Evolutionary conservation across 2,888 invertebrate species (phyloP).

Genomic region (Plemyria rubiginata): DNA sequence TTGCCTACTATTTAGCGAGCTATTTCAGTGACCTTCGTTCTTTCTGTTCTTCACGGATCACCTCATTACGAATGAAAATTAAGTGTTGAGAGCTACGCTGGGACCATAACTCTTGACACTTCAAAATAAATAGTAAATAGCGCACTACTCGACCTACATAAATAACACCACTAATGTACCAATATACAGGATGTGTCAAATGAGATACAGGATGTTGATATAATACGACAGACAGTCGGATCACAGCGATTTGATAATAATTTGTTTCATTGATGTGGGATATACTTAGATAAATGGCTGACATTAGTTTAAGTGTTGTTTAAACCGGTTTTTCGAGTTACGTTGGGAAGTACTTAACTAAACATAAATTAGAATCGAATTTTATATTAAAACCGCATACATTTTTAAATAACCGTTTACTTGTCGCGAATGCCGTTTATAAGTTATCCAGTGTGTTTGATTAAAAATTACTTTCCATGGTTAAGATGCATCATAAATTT

Average conservation of each 20-base stretch:
- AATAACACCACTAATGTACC: constrained; percentile 6
- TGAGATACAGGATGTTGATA: constrained; percentile 57
- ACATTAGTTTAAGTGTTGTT: not conserved
- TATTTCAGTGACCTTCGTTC: no score
- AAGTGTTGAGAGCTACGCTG: no score
- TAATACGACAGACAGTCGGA: constrained; percentile 52
- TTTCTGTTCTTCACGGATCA: no score
- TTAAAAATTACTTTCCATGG: no score
- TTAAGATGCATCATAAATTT: no score
- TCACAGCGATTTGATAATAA: constrained; percentile 23
- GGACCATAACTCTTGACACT: no score
- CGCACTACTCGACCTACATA: constrained; percentile 16
- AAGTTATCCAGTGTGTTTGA: no score
- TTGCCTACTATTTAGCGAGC: no score
- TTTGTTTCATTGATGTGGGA: constrained; percentile 29
- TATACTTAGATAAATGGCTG: not conserved
- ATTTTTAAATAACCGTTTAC: no score
- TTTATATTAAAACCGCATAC: not conserved
- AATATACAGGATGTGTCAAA: constrained; percentile 44
- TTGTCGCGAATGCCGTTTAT: no score
- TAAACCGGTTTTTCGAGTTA: not conserved
- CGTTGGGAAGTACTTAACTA: not conserved
- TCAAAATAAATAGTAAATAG: not conserved
- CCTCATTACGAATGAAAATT: no score
- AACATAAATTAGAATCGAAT: not conserved